A percentile compares a stretch with the other conserved stretches of the same genome.
Evolutionary conservation across 2,888 invertebrate genomes (phyloP).

Genomic region (Stictocephala bisonia): DNA sequence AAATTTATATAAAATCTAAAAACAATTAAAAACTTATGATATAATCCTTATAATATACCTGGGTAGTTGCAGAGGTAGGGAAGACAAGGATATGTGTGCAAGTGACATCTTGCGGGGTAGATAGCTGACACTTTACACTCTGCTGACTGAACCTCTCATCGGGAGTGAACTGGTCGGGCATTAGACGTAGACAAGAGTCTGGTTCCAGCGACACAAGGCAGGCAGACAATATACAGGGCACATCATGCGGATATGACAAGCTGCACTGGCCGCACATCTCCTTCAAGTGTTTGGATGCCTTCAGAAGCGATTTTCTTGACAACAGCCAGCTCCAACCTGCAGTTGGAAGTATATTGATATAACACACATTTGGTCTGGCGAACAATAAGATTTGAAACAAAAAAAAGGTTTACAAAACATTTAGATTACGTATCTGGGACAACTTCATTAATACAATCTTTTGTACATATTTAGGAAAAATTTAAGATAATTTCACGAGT

Average conservation of each 20-base stretch:
- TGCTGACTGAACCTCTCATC: constrained; percentile 91
- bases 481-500: no score
- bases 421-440: no score
- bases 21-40: not conserved
- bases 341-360: constrained; percentile 2
- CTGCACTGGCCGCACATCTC: constrained; percentile 92
- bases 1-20: not conserved
- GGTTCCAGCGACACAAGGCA: constrained; percentile 97
- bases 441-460: no score
- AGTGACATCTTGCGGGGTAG: constrained; percentile 96
- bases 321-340: constrained; percentile 93
- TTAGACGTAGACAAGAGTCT: constrained; percentile 85
- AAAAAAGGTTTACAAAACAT: not conserved
- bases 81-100: constrained; percentile 99
- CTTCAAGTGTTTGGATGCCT: constrained; percentile 88
- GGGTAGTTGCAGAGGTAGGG: constrained; percentile 95
- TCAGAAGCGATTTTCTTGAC: constrained; percentile 88
- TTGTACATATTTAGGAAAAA: no score
- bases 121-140: constrained; percentile 88
- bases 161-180: constrained; percentile 96
- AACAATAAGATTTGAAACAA: not conserved
- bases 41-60: constrained; percentile 75
- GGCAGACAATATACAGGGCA: constrained; percentile 95
- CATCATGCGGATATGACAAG: constrained; percentile 81
- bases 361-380: no score